Evolutionary conservation across 2,797 vertebrate species (phyloP).

Genomic region (Hypotaenidia philippensis): DNA sequence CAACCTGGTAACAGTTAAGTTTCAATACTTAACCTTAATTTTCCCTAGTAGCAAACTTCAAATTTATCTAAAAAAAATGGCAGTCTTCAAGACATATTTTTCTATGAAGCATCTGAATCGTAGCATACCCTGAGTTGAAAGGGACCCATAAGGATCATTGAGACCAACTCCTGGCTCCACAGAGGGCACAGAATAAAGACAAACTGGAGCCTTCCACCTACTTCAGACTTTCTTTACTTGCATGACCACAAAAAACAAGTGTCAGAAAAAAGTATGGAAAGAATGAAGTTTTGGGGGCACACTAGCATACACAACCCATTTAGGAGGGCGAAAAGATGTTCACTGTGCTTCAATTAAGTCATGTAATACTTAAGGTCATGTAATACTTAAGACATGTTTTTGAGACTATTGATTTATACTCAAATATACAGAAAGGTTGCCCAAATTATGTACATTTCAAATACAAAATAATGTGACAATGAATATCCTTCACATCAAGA

Average conservation of each 20-base stretch:
- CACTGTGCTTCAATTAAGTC: background rate
- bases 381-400: too few relatives aligned
- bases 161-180: too few relatives aligned
- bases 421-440: background rate
- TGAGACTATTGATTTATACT: background rate
- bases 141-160: too few relatives aligned
- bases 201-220: background rate
- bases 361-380: too few relatives aligned
- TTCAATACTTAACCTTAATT: background rate
- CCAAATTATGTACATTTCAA: background rate
- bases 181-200: background rate
- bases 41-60: background rate
- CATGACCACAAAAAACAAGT: background rate
- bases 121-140: too few relatives aligned
- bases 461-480: background rate
- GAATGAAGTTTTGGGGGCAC: background rate
- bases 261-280: background rate
- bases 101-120: background rate
- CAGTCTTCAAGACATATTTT: background rate
- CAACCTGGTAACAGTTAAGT: background rate
- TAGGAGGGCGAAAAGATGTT: background rate
- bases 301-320: background rate
- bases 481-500: background rate
- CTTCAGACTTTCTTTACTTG: background rate
- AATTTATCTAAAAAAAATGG: background rate